Percentiles rank a stretch among this genome's conserved stretches.
phyloP scores from a whole-genome alignment of 2,797 vertebrate species.

The Amphiprion clarkii region DNA sequence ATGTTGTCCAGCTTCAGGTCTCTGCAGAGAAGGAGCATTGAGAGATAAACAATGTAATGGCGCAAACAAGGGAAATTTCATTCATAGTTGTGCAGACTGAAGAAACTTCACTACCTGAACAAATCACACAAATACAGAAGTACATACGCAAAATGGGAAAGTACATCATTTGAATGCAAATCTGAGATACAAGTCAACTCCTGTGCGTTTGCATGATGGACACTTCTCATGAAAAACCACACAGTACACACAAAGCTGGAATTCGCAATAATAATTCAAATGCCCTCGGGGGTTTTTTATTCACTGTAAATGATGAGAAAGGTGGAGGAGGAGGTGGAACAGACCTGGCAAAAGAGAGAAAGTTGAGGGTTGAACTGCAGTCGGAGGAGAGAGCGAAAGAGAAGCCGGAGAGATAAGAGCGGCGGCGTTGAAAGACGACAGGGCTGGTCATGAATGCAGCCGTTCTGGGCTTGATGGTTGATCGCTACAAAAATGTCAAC shows the following conservation, averaged over 20 bases:
- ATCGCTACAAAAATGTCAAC: constrained; percentile 87
- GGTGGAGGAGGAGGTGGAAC: not conserved
- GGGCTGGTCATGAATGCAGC: constrained; percentile 78
- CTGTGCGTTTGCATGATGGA: not conserved
- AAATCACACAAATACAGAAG: no score
- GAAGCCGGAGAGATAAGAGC: constrained; percentile 77
- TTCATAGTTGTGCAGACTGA: no score
- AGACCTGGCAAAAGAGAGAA: constrained; percentile 13
- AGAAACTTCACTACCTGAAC: no score
- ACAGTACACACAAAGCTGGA: not conserved
- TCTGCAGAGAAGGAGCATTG: constrained; percentile 75
- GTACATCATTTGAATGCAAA: no score
- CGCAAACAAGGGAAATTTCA: not conserved
- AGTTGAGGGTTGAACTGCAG: constrained; percentile 10
- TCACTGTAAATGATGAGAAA: not conserved
- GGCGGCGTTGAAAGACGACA: constrained; percentile 82
- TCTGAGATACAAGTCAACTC: no score
- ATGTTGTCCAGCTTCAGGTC: constrained; percentile 99
- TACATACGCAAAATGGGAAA: no score
- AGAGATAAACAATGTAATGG: not conserved
- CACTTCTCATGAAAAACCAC: not conserved
- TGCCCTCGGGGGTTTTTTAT: not conserved
- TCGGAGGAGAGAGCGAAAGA: constrained; percentile 15
- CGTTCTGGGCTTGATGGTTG: constrained; percentile 83
- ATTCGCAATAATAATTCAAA: not conserved